Evolutionary conservation across 2,797 vertebrate species (phyloP).

Genomic region (Melanotaenia maccullochi): DNA sequence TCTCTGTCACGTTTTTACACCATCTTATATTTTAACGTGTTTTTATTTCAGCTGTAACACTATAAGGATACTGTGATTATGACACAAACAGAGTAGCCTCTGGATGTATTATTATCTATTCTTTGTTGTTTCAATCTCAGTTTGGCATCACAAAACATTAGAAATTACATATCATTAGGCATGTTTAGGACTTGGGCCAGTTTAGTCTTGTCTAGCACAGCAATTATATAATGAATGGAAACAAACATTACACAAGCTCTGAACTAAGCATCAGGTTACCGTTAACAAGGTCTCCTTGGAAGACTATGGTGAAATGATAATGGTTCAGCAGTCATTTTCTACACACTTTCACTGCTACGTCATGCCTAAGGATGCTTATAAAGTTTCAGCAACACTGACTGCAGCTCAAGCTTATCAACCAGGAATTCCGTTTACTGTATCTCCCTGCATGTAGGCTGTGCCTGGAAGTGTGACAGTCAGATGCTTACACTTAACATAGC

Average conservation of each 20-base stretch:
- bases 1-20: conserved; percentile 19
- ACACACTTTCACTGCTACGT: conserved; percentile 18
- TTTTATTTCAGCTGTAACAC: background rate
- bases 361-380: conserved; percentile 9
- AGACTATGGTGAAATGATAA: conserved; percentile 61
- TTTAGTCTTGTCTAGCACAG: conserved; percentile 20
- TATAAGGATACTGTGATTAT: background rate
- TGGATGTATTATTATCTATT: background rate
- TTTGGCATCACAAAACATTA: background rate
- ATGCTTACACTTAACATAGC: conserved; percentile 78
- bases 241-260: conserved; percentile 34
- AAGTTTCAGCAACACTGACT: conserved; percentile 37
- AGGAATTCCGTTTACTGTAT: conserved; percentile 66
- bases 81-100: background rate
- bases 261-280: conserved; percentile 39
- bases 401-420: conserved; percentile 43
- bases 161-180: conserved; percentile 31
- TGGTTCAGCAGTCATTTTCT: conserved; percentile 21
- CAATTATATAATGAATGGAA: conserved; percentile 66
- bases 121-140: background rate
- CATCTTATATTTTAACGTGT: conserved; percentile 9
- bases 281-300: conserved; percentile 62
- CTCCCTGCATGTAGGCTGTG: conserved; percentile 36
- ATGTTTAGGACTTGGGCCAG: conserved; percentile 8
- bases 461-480: conserved; percentile 66